Evolutionary conservation across 2,888 invertebrate species (phyloP), one percentile per base, ranked within the genome.

Genomic region (Gari tellinella): DNA sequence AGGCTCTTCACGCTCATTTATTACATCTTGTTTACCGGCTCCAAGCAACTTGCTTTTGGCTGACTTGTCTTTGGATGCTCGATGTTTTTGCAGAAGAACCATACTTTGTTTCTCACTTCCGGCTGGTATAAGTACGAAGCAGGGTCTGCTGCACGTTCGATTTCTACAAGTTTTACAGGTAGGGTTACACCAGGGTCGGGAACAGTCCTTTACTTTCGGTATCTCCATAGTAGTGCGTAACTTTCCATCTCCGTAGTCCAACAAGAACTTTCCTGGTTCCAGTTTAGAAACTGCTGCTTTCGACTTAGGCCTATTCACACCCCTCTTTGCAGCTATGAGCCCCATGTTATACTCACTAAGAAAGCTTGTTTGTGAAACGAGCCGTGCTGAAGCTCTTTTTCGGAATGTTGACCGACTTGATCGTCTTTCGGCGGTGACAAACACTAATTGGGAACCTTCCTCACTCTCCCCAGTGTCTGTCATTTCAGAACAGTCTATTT

Each of bases 171-270:
- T 81, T 23, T 64, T 69, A 61, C 83, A 83, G 46, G 69, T 67
- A 14, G 81, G 73, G 51, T 81, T 75, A 62, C 83, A 83, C 64
- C 80, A 72, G 0, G 81, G 81, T 21, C 83, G 51, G n/a, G 77
- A 73, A 60, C 83, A 83, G 48, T 83, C 83, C 23, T 75, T 80
- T 1, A 81, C 57, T 41, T 72, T 69, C 1, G 83, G 83, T 15
- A 80, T 63, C 46, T 75, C 67, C 46, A 74, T 51, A 10, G 52
- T 73, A 37, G 80, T 78, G 37, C 80, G 74, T 23, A 66, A 52
- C 45, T 60, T 69, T 3, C 83, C 83, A 26, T 78, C 72, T 5
- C 80, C 63, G 41, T 77, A 77, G 37, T 77, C 77, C 5, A 77
- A 38, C 25, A 65, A 72, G 26, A 77, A 77, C 17, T 62, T 64